Evolutionary conservation across 2,888 invertebrate species (phyloP).

Genomic region (Drosophila incognita): DNA sequence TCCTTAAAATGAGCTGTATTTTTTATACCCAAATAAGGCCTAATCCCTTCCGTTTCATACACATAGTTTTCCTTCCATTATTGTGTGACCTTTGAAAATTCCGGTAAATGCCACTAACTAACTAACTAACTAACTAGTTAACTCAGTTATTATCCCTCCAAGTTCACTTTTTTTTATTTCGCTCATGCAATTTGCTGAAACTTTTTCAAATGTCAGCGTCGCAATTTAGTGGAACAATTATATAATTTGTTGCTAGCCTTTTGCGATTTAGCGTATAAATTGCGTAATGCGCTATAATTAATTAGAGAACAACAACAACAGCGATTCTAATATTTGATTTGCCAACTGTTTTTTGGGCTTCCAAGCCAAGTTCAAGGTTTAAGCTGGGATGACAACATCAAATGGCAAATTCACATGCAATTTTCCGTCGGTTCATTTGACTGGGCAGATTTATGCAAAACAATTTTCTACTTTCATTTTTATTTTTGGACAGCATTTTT

Average conservation of each 20-base stretch:
- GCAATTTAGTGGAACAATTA: slow-evolving; percentile 66
- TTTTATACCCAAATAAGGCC: neutral
- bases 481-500: slow-evolving; percentile 35
- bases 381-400: slow-evolving; percentile 50
- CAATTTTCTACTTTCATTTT: slow-evolving; percentile 71
- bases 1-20: neutral
- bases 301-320: slow-evolving; percentile 29
- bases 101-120: slow-evolving; percentile 9
- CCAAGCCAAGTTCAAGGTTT: slow-evolving; percentile 78
- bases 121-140: neutral
- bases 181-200: slow-evolving; percentile 42
- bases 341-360: slow-evolving; percentile 26
- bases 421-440: slow-evolving; percentile 34
- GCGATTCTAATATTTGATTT: slow-evolving; percentile 38
- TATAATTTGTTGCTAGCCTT: slow-evolving; percentile 50
- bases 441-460: slow-evolving; percentile 22
- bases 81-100: slow-evolving; percentile 35
- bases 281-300: slow-evolving; percentile 72
- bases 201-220: slow-evolving; percentile 68
- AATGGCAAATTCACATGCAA: slow-evolving; percentile 80
- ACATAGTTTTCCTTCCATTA: neutral
- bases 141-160: slow-evolving; percentile 37
- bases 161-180: slow-evolving; percentile 17
- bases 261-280: slow-evolving; percentile 40
- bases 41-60: neutral